Base-by-base conservation (phyloP, 2,888 invertebrate genomes). In the Lissocephala sabroskyi region DNA sequence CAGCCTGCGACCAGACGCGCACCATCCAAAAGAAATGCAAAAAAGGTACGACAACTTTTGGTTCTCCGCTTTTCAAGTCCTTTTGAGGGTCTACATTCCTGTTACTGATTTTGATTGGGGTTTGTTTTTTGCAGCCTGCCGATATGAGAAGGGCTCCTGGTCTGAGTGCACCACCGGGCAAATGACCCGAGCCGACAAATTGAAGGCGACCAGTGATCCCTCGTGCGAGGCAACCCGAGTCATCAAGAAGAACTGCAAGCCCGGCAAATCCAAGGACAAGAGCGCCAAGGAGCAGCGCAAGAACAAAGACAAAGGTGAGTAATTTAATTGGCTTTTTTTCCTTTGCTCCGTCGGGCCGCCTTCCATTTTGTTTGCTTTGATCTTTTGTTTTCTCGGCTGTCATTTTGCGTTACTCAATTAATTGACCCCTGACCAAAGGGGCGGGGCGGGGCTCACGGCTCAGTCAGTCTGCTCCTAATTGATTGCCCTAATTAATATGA, bases 11-110 rank as follows among this genome's bases (percentile, higher is more conserved):
- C 82, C 89, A 89, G 62, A 90, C 91, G 70, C 94, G 94, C 86
- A 93, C 91, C 55, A 92, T 95, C 71, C 92, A 93, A 85, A 95
- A 95, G 87, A 95, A 94, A 81, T 95, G 95, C 90, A 95, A 94
- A 87, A 95, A 94, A 89, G 93, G 95, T 94, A 86, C 82, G 76
- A 65, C n/a, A n/a, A n/a, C n/a, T n/a, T n/a, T n/a, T n/a, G n/a
- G n/a, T n/a, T n/a, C n/a, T n/a, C n/a, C n/a, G n/a, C n/a, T n/a
- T n/a, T n/a, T n/a, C n/a, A n/a, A n/a, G n/a, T n/a, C n/a, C 17
- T 10, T 37, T 36, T 36, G 3, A 23, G 4, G 3, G 10, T 40
- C 6, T 4, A 32, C 5, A 10, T n/a, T n/a, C n/a, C 30, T 19
- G 11, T 3, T 40, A 2, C 7, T 26, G 19, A 11, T n/a, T 4